Evolutionary conservation across 2,113 vertebrate species (phyloP), one percentile per base, ranked within the genome.

Genomic region (Antechinus stuartii): DNA sequence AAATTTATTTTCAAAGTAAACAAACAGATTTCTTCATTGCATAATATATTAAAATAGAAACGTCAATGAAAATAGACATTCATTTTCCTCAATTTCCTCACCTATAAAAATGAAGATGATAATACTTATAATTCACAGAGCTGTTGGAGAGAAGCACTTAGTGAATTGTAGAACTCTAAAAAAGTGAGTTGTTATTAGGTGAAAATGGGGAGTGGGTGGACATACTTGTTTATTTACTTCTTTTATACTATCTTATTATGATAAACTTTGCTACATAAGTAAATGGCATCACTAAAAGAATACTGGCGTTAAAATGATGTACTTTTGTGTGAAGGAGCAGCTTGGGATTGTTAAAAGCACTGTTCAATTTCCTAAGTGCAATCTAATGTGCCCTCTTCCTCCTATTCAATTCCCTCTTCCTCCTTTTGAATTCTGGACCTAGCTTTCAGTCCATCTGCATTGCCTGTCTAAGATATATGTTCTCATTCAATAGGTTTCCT

Each of bases 341-440:
- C 35, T 84, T 84, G 68, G 30, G 19, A 84, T 84, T 84, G 16
- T 42, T n/a, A 84, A 84, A 84, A 84, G 68, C 16, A 84, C 68
- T 84, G 68, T 84, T 19, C 16, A 84, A 6, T 84, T 84, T 42
- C n/a, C n/a, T n/a, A 84, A 42, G 8, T 84, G 68, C 68, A 42
- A 76, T 84, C 68, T 42, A 42, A n/a, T 84, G n/a, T 42, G n/a
- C 7, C 68, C 68, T 84, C 68, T 84, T 84, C 68, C 68, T 84
- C 68, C 68, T 84, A 84, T 84, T 84, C 68, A 84, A 76, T 84
- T 84, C 68, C 68, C n/a, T 42, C n/a, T 84, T 84, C 68, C 68
- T 84, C 68, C 68, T 42, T 84, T 84, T 84, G 68, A 84, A 84
- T 84, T 84, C 35, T 84, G 19, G 19, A 84, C n/a, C 19, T 42